Evolutionary conservation across 2,888 invertebrate species (phyloP), one percentile per base, ranked within the genome.

Genomic region (Plebejus melissa): DNA sequence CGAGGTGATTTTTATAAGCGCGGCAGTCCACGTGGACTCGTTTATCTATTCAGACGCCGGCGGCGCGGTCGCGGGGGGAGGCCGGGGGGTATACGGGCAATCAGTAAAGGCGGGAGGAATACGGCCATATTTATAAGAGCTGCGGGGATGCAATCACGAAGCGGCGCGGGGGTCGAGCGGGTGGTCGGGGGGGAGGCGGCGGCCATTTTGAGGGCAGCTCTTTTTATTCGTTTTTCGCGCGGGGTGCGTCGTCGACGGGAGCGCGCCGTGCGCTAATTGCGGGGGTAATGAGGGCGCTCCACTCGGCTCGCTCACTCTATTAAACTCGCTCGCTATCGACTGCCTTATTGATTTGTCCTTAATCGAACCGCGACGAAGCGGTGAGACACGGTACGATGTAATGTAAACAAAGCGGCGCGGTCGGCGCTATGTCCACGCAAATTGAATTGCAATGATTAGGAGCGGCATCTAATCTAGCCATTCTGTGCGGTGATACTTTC

Each of bases 131-230:
- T 94, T 94, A 94, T 94, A 94, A 93, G 93, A 93, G 94, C 93
- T 93, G 93, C 93, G 93, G 94, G 93, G 94, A 93, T 94, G 94
- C 93, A 93, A 94, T 93, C 93, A 93, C 93, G 93, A 94, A 93
- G 91, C 91, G 91, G 92, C 89, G 93, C 90, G 93, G 90, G 93
- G 90, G 87, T 84, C 85, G 88, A 57, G 86, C 86, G 87, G 89
- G 89, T 82, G 87, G 84, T 82, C 85, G 88, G 89, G 90, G 89
- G 88, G 88, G 89, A 88, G 90, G 90, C 94, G 95, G 95, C 95
- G 95, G 95, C 95, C 95, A 95, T 95, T 95, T 95, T 95, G 95
- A 95, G 95, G 95, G 95, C 95, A 94, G 95, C 94, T 95, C 95
- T 94, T 94, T 94, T 94, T 93, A 92, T 95, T 94, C 93, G 94